Percentiles rank a stretch among this genome's conserved stretches.
Evolutionary conservation across 2,888 invertebrate genomes (phyloP).

Genomic region (Trissolcus japonicus): DNA sequence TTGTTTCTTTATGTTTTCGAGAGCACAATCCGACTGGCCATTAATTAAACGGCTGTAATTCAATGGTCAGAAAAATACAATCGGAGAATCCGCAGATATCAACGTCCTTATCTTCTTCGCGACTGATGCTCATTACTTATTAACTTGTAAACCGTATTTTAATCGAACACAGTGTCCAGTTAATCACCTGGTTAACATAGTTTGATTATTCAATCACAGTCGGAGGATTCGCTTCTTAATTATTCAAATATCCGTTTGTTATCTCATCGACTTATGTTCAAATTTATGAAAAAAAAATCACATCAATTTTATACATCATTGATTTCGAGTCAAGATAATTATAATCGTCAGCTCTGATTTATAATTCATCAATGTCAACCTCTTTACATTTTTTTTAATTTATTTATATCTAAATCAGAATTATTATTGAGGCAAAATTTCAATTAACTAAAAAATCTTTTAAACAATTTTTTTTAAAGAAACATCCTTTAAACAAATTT

Average conservation of each 20-base stretch:
- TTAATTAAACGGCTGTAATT: slow-evolving; percentile 44
- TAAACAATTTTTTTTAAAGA: too few relatives aligned
- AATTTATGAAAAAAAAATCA: too few relatives aligned
- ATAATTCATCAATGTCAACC: too few relatives aligned
- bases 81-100: slow-evolving; percentile 36
- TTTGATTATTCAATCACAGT: background rate
- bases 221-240: too few relatives aligned
- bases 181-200: slow-evolving; percentile 36
- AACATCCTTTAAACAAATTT: too few relatives aligned
- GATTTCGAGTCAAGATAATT: background rate
- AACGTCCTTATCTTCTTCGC: slow-evolving; percentile 37
- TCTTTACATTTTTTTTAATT: background rate
- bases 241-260: too few relatives aligned
- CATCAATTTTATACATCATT: too few relatives aligned
- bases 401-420: too few relatives aligned
- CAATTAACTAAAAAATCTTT: too few relatives aligned
- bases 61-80: slow-evolving; percentile 35
- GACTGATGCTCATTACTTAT: slow-evolving; percentile 50
- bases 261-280: too few relatives aligned
- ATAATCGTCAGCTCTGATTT: too few relatives aligned
- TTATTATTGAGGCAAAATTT: too few relatives aligned
- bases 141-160: slow-evolving; percentile 51
- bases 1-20: slow-evolving; percentile 25
- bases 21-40: slow-evolving; percentile 16
- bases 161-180: slow-evolving; percentile 36